Percentiles rank a stretch among this genome's conserved stretches.
phyloP scores from a whole-genome alignment of 1,140 invertebrate genomes.

The Eupristina koningsbergeri region DNA sequence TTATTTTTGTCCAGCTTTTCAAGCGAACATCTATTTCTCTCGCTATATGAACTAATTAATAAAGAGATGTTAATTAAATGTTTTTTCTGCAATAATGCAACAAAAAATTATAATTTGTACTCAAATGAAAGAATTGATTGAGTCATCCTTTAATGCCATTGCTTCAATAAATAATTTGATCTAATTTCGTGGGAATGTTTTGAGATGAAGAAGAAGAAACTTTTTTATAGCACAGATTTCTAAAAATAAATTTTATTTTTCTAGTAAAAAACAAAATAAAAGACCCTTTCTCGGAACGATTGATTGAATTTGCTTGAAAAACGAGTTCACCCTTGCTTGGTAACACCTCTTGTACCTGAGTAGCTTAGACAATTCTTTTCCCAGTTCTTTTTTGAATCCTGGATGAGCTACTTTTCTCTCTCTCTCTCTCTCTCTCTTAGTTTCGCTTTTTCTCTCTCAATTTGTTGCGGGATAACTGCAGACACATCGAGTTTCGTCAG shows the following conservation, averaged over 20 bases:
- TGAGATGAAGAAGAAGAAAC: not conserved
- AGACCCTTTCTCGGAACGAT: not conserved
- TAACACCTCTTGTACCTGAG: not conserved
- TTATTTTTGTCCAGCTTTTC: too few relatives aligned
- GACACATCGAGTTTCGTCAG: constrained; percentile 13
- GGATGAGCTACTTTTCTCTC: too few relatives aligned
- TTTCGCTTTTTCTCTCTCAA: not conserved
- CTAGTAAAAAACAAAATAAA: not conserved
- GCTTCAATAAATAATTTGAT: too few relatives aligned
- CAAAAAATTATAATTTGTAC: too few relatives aligned
- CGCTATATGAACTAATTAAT: too few relatives aligned
- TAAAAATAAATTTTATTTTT: not conserved
- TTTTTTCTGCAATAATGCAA: too few relatives aligned
- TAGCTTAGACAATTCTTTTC: not conserved
- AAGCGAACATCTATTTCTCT: too few relatives aligned
- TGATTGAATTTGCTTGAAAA: not conserved
- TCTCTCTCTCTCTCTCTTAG: too few relatives aligned
- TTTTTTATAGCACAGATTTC: not conserved
- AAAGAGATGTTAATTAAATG: too few relatives aligned
- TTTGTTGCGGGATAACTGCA: not conserved
- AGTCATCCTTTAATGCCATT: too few relatives aligned
- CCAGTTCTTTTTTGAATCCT: not conserved
- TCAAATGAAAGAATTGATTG: too few relatives aligned
- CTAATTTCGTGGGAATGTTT: too few relatives aligned
- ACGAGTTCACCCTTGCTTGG: not conserved